Evolutionary conservation across 2,797 vertebrate genomes (phyloP).

Genomic region (Muraenolepis orangiensis): DNA sequence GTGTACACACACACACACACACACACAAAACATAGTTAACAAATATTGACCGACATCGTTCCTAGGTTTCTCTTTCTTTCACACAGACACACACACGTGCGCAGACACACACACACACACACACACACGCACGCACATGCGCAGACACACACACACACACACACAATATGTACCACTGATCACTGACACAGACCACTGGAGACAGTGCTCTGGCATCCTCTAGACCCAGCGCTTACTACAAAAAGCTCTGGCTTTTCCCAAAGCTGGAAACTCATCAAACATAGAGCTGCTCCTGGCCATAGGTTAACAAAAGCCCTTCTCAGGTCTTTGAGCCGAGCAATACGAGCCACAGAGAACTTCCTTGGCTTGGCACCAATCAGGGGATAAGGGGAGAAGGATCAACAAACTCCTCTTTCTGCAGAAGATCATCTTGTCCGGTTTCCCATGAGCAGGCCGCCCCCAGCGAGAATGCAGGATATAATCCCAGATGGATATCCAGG

Average conservation of each 20-base stretch:
- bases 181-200: conserved; percentile 69
- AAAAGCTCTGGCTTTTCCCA: conserved; percentile 61
- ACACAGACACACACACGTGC: conserved; percentile 26
- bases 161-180: conserved; percentile 70
- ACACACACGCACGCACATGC: conserved; percentile 32
- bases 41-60: neutral
- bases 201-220: conserved; percentile 68
- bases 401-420: conserved; percentile 72
- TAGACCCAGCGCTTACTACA: conserved; percentile 66
- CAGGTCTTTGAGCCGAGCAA: conserved; percentile 61
- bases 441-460: conserved; percentile 54
- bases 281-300: conserved; percentile 64
- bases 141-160: conserved; percentile 30
- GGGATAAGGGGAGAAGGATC: conserved; percentile 60
- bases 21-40: neutral
- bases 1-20: conserved; percentile 9
- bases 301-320: conserved; percentile 73
- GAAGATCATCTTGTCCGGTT: conserved; percentile 68
- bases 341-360: conserved; percentile 63
- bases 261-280: conserved; percentile 74
- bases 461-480: conserved; percentile 64
- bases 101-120: conserved; percentile 18
- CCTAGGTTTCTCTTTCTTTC: conserved; percentile 1
- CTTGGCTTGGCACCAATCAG: conserved; percentile 60
- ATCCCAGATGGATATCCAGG: conserved; percentile 66